Conservation (phyloP, 2,113 vertebrate genomes). For the Apodemus sylvaticus region DNA sequence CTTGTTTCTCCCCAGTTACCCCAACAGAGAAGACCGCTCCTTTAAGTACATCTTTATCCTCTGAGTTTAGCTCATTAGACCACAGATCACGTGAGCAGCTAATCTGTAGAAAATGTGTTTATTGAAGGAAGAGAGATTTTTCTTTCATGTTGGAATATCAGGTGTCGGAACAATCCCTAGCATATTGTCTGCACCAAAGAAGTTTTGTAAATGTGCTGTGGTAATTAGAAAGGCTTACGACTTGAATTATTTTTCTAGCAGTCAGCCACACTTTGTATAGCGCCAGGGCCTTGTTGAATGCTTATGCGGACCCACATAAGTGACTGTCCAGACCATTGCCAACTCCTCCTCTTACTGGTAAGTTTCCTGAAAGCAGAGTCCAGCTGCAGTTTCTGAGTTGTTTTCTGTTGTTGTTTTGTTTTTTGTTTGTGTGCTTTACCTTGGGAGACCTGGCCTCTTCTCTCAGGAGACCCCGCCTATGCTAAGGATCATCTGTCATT, state of each 20-base stretch:
- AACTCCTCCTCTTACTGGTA: neutral
- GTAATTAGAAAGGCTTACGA: neutral
- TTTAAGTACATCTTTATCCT: neutral
- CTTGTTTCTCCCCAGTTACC: neutral
- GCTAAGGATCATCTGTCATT: too few species aligned
- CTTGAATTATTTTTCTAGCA: neutral
- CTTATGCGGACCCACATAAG: neutral
- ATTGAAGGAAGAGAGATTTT: neutral
- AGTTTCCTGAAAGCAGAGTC: slow-evolving; percentile 1
- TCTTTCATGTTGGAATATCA: neutral
- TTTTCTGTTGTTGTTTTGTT: too few species aligned
- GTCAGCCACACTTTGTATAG: neutral
- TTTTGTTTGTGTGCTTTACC: too few species aligned
- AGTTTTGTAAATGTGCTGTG: neutral
- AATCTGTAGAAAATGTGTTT: neutral
- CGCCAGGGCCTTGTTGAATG: neutral
- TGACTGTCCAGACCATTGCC: neutral
- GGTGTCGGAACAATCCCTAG: neutral
- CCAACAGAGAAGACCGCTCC: neutral
- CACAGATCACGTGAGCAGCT: neutral
- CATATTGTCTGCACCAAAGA: neutral
- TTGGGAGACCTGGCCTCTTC: neutral
- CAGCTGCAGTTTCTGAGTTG: neutral
- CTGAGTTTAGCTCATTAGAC: neutral
- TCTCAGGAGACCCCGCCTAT: neutral